Conservation (phyloP, 2,797 vertebrate species). For the Cryptoprocta ferox region DNA sequence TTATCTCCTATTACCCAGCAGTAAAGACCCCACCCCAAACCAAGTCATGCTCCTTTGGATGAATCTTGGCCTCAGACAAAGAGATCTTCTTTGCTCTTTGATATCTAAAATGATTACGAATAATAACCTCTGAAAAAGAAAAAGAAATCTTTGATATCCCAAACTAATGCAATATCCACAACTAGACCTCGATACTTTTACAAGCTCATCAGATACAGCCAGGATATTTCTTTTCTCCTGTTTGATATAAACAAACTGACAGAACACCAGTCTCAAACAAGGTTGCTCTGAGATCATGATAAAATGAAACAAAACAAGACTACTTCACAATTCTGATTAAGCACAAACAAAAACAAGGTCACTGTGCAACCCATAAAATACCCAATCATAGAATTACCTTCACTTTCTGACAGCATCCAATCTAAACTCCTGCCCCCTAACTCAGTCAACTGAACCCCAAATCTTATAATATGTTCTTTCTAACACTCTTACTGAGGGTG, state of each 20-base stretch:
- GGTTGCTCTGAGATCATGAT: constrained; percentile 2
- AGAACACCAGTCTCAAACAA: neutral
- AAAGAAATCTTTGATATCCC: neutral
- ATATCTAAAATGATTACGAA: constrained; percentile 7
- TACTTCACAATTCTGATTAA: neutral
- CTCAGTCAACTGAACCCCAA: neutral
- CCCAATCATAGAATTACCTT: neutral
- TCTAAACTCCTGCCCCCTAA: neutral
- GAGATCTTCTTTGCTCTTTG: constrained; percentile 46
- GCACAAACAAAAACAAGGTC: neutral
- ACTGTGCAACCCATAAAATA: neutral
- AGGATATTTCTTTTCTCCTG: neutral
- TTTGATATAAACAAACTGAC: neutral
- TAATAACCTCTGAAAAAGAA: neutral
- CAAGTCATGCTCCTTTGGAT: neutral
- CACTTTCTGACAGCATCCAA: neutral
- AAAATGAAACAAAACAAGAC: constrained; percentile 6
- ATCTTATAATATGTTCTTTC: neutral
- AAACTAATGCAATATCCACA: constrained; percentile 17
- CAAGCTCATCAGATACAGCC: neutral
- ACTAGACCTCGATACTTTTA: neutral
- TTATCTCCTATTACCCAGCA: neutral
- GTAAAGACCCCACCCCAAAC: neutral
- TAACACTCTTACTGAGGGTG: neutral
- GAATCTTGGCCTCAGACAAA: constrained; percentile 37